phyloP scores from a whole-genome alignment of 2,113 vertebrate species.

The Burhinus bistriatus region DNA sequence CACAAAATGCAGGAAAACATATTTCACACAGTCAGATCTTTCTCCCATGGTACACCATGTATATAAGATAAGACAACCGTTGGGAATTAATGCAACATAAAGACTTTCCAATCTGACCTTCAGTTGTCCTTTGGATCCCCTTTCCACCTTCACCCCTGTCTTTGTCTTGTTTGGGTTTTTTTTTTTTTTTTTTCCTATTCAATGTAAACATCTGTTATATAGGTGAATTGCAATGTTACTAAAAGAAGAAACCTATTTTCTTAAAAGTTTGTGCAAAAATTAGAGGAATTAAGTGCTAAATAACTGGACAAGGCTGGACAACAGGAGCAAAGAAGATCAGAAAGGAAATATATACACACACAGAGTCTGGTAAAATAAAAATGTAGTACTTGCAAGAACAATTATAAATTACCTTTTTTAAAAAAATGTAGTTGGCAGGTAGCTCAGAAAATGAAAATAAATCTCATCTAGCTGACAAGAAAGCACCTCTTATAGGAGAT shows the following conservation, averaged over 20 bases:
- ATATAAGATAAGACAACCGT: not conserved
- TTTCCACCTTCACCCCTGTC: not conserved
- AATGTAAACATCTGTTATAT: not conserved
- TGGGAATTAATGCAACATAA: constrained; percentile 1
- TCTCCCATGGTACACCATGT: not conserved
- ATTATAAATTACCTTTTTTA: not conserved
- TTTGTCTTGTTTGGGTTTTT: not conserved
- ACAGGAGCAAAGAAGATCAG: not conserved
- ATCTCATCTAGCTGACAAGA: not conserved
- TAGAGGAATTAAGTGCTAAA: not conserved
- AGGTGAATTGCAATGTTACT: not conserved
- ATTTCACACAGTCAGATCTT: not conserved
- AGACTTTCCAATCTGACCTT: not conserved
- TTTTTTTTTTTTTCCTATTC: not conserved
- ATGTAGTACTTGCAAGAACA: not conserved
- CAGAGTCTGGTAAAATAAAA: not conserved
- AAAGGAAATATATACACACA: not conserved
- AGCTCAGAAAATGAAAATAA: not conserved
- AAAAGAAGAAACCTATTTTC: not conserved
- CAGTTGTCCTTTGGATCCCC: not conserved
- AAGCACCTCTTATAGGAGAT: constrained; percentile 9
- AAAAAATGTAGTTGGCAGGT: not conserved
- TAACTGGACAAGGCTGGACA: not conserved
- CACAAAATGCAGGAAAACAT: not conserved
- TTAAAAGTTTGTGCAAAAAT: not conserved